These are phyloP conservation scores for Perithous albicinctus DNA, from an alignment of 2,888 invertebrate genomes.

Conservation along the genomic window DNA sequence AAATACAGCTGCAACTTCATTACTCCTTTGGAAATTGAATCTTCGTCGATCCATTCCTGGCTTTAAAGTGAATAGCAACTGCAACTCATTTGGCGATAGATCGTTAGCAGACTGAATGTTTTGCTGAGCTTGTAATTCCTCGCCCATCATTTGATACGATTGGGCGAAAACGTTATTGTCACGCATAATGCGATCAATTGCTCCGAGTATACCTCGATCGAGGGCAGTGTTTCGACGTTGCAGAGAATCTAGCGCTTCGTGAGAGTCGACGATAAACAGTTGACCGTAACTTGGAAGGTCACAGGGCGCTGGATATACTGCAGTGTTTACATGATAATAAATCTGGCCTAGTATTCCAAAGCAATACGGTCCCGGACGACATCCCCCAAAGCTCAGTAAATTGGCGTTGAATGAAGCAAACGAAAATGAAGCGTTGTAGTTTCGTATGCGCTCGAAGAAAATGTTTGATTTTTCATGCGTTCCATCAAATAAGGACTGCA, in stretches of 20 bases:
- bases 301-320: constrained; percentile 32
- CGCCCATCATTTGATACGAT: constrained; percentile 66
- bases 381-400: no score
- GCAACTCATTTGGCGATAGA: constrained; percentile 41
- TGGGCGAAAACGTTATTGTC: constrained; percentile 61
- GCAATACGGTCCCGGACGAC: no score
- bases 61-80: constrained; percentile 55
- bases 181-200: constrained; percentile 58
- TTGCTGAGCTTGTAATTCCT: constrained; percentile 53
- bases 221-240: constrained; percentile 36
- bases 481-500: neutral
- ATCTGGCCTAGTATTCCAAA: constrained; percentile 64
- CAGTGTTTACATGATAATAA: constrained; percentile 57
- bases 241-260: constrained; percentile 41
- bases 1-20: constrained; percentile 65
- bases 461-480: neutral
- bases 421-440: no score
- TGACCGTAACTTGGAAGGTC: constrained; percentile 52
- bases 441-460: no score
- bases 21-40: constrained; percentile 64
- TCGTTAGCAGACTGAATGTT: constrained; percentile 27
- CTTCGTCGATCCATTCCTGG: constrained; percentile 64
- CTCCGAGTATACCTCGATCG: constrained; percentile 33
- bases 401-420: neutral
- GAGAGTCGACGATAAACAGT: constrained; percentile 50